Evolutionary conservation across 1,140 invertebrate species (phyloP), one percentile per base, ranked within the genome.

Genomic region (Wiebesia pumilae): DNA sequence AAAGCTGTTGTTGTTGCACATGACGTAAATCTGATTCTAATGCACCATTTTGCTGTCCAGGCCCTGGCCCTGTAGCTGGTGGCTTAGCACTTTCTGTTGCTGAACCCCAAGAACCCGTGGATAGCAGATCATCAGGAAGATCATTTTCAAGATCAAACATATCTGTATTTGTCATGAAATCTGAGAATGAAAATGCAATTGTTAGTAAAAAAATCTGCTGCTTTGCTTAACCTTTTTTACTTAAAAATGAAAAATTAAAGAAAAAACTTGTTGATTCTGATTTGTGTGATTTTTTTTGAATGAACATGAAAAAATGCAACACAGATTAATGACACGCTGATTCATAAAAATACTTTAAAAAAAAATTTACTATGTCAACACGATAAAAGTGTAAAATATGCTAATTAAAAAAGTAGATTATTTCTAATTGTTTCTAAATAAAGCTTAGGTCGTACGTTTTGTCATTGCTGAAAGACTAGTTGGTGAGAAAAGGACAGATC

Each of bases 101-200:
- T 58, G 94, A 93, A 86, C 95, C 95, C 97, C 97, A 97, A 88
- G 95, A 95, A 73, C 95, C 95, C 47, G 95, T 95, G 27, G 95
- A 95, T 90, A 98, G 97, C 81, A 99, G 94, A 94, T 98, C 98
- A 95, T 98, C 98, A 58, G 98, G 98, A 87, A 99, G 95, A 93
- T 98, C 97, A 94, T 98, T 97, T 94, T 98, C 97, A 93, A 98
- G 95, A 94, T 97, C 96, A 92, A 97, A 97, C 95, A 97, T 96
- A 91, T 97, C 96, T 90, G 96, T 95, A 94, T 96, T 97, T 86
- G 96, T 96, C 92, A 97, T 93, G 89, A 93, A 94, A 93, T 94
- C 93, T 94, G 85, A 89, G 88, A 89, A 91, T 84, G 81, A 87
- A 90, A 62, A 89, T 40, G n/a, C 9, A n/a, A 21, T 7, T 65